Conservation (phyloP, 2,888 invertebrate genomes). For the Papilio protenor region DNA sequence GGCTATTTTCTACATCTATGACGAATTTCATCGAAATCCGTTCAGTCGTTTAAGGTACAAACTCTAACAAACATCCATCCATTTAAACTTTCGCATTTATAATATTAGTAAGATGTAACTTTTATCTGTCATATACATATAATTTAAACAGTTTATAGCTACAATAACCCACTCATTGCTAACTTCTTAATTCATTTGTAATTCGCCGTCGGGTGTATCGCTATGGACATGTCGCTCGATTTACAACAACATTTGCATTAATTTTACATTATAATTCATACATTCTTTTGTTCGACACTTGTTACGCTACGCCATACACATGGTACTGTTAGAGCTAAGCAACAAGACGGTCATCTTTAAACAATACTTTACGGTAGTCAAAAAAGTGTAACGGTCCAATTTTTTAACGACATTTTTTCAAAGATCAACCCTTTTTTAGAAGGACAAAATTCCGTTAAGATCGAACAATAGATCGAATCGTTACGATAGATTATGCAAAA, state of each 20-base stretch:
- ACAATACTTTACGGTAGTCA: slow-evolving; percentile 73
- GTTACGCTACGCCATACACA: slow-evolving; percentile 54
- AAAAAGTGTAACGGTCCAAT: slow-evolving; percentile 74
- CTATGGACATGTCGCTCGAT: slow-evolving; percentile 47
- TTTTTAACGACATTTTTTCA: slow-evolving; percentile 72
- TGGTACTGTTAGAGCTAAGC: slow-evolving; percentile 60
- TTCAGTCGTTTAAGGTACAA: too few species aligned
- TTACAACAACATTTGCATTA: slow-evolving; percentile 52
- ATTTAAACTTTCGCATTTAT: too few species aligned
- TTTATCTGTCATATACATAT: background rate
- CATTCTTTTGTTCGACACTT: slow-evolving; percentile 53
- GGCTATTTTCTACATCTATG: too few species aligned
- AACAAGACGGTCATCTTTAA: slow-evolving; percentile 40
- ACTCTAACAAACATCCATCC: too few species aligned
- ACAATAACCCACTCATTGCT: slow-evolving; percentile 44
- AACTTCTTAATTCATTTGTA: slow-evolving; percentile 41
- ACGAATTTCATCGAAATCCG: too few species aligned
- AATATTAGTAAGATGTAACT: background rate
- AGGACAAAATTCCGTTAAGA: slow-evolving; percentile 68
- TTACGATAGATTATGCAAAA: slow-evolving; percentile 82
- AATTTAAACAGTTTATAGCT: slow-evolving; percentile 9
- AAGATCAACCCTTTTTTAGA: slow-evolving; percentile 70
- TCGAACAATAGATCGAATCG: slow-evolving; percentile 64
- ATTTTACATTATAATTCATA: slow-evolving; percentile 52
- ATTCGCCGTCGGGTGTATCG: slow-evolving; percentile 46